phyloP scores from a whole-genome alignment of 2,888 invertebrate species.

The Drepana falcataria region DNA sequence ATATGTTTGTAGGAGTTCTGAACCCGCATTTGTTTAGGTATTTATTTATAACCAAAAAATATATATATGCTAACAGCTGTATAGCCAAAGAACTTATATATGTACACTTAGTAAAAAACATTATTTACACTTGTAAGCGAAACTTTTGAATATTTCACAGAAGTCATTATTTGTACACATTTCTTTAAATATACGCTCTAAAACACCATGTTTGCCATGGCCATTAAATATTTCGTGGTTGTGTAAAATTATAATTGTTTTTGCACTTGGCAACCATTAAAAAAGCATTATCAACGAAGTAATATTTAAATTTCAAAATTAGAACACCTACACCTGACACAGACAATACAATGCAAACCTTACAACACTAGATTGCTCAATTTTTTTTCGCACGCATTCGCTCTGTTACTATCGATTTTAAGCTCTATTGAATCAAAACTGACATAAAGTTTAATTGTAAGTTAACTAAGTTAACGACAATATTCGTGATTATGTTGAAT shows the following conservation, averaged over 20 bases:
- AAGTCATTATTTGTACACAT: no score
- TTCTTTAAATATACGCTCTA: no score
- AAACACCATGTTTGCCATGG: no score
- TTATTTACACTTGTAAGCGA: no score
- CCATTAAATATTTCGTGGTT: no score
- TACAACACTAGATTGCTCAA: constrained; percentile 54
- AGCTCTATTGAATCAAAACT: constrained; percentile 12
- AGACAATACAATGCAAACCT: constrained; percentile 53
- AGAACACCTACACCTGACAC: constrained; percentile 33
- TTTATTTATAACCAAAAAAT: no score
- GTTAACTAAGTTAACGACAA: neutral
- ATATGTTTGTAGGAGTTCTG: no score
- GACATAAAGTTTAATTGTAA: constrained; percentile 12
- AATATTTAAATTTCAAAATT: constrained; percentile 48
- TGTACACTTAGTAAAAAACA: no score
- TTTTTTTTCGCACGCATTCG: constrained; percentile 57
- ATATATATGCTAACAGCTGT: no score
- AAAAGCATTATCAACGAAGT: constrained; percentile 5
- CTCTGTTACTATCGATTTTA: constrained; percentile 27
- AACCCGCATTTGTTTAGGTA: no score
- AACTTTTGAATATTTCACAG: no score
- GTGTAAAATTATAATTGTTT: constrained; percentile 6
- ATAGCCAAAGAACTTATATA: no score
- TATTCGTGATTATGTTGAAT: constrained; percentile 29
- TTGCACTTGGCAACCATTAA: constrained; percentile 2